Evolutionary conservation across 1,140 invertebrate genomes (phyloP), one percentile per base, ranked within the genome.

Genomic region (Nautilus pompilius): DNA sequence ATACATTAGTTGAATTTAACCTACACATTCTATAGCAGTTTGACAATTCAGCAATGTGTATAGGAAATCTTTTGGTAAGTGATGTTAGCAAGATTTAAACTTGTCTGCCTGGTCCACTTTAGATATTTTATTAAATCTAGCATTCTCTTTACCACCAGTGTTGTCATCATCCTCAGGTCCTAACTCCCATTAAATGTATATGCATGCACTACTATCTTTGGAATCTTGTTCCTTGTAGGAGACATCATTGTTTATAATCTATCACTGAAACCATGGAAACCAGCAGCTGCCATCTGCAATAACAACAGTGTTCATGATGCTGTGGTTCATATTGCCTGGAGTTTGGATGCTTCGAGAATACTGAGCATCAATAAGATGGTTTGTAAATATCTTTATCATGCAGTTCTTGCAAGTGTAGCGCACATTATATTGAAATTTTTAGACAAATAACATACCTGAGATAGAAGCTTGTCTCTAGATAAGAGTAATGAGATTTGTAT

Each of bases 221-320:
- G n/a, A n/a, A 8, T 53, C 8, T 5, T 0, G 36, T 32, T 4
- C 8, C 6, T 62, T 58, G 3, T 41, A 73, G 71, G 69, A 46
- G 67, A 73, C 60, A 32, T 66, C 33, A 30, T 73, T 17, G 57
- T 73, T 15, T 73, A 69, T 62, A 67, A 67, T 32, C 65, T 66
- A 3, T 28, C 34, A n/a, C 33, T 57, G 0, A 62, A 49, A 20
- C 71, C 71, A 15, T 73, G 71, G 71, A 28, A 62, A 46, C 53
- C 62, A 2, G 54, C 65, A 6, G 56, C 63, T 26, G 57, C 69
- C 5, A 57, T 65, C 15, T 34, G 63, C 13, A 71, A 71, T 24
- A 34, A 49, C 28, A 34, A 41, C 13, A 45, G 17, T 17, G 57
- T 13, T 36, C 57, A 68, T 61, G 71, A 73, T 45, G n/a, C 63